Base-by-base conservation (phyloP, 2,113 vertebrate species). In the Myodes glareolus region DNA sequence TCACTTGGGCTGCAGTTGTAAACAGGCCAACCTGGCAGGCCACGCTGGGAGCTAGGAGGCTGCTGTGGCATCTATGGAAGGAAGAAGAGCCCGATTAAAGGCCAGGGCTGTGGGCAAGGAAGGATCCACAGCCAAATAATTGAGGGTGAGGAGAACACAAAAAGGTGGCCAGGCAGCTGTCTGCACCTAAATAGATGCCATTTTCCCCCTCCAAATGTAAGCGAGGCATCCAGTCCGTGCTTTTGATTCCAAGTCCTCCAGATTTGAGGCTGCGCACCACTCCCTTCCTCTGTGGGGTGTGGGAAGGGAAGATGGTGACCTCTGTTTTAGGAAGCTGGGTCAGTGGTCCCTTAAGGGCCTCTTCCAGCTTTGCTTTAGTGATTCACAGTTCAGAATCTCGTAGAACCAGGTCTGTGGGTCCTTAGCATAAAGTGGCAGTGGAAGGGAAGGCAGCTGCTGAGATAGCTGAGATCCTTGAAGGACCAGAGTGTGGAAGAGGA, bases 21-120 rank as follows among this genome's bases (percentile, higher is more conserved):
- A 87, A 10, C 14, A 61, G 63, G 29, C 61, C 67, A 45, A 78
- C 27, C 75, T 76, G 14, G 25, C 45, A 68, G 63, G 58, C 36
- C n/a, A 45, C 0, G 16, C 67, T 33, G 10, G n/a, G 17, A 39
- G n/a, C 77, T 12, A 31, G 27, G 29, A 23, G 14, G 75, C 39
- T 10, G 12, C 3, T 78, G 75, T 0, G 11, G 29, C 4, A 1
- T 42, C 25, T 3, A 0, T 7, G 8, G 31, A 45, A 67, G 90
- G 68, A 42, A 68, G 47, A 39, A 77, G 63, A 77, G 23, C 13
- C 55, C 4, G 27, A 80, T 36, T 4, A 11, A 92, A 76, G 63
- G 33, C 17, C 0, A 0, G 61, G 86, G 36, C 27, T n/a, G 9
- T 1, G 7, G 55, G 39, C 11, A 67, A 55, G 52, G 75, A 72